Base-by-base conservation (phyloP, 2,113 vertebrate species). In the Mesoclemmys tuberculata region DNA sequence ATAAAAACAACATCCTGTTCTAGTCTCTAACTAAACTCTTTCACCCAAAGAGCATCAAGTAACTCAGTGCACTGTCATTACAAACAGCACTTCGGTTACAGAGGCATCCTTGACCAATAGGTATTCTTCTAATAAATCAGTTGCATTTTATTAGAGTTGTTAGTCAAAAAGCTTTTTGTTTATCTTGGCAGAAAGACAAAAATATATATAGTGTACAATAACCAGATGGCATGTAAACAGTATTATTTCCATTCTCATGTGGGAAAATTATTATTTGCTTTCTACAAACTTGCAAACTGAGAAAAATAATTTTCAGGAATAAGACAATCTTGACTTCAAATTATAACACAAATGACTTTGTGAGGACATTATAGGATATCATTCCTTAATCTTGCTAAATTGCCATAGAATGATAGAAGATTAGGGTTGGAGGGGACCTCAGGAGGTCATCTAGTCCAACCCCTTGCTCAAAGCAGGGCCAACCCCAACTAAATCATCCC, bases 1-100 rank as follows among this genome's bases (percentile, higher is more conserved):
- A 96, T 97, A 94, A 97, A 94, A 94, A n/a, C 68, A 97, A 85
- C 87, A 96, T 97, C 96, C 75, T 96, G 91, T 96, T 97, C 87
- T 52, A 91, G 83, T 90, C 95, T 80, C 90, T 94, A 96, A 92
- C 51, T 27, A 95, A 94, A 93, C 92, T 96, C 61, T 94, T 94
- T 90, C 91, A 94, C 94, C 56, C 93, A 82, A 92, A 96, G 94
- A 96, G 94, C 90, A 94, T 83, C 95, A 96, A 97, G 52, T 96
- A 90, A 97, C 85, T 96, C 88, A 87, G 78, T 92, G 55, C 97
- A 96, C 94, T 92, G 61, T 90, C 93, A 96, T 94, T 95, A 96
- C 92, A 96, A 94, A 79, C 89, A 91, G 90, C 80, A 44, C 85
- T 88, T 83, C 83, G 55, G 90, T 83, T 89, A 71, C 54, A 82